These are phyloP conservation scores for Sisor rabdophorus DNA, from an alignment of 2,113 vertebrate species.

Conservation along the genomic window DNA sequence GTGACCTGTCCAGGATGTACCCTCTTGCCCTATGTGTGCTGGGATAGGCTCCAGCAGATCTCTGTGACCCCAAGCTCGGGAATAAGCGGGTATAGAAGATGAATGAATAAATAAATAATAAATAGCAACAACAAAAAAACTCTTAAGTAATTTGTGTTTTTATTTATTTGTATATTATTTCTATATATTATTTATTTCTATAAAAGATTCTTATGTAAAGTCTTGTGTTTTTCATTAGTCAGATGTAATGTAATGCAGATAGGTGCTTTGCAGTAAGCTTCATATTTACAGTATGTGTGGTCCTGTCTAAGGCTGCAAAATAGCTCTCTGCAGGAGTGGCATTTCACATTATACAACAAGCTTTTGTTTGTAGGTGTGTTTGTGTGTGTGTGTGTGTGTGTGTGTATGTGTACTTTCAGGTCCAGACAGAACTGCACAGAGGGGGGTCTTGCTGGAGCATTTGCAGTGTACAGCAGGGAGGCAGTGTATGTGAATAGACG, in stretches of 20 bases:
- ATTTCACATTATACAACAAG: neutral
- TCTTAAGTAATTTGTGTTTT: neutral
- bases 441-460: conserved; percentile 33
- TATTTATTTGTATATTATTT: neutral
- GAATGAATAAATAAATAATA: too few relatives aligned
- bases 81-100: too few relatives aligned
- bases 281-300: conserved; percentile 4
- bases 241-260: neutral
- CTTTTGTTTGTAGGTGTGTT: neutral
- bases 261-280: neutral
- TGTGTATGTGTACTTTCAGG: conserved; percentile 23
- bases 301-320: neutral
- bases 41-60: too few relatives aligned
- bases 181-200: neutral
- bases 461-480: conserved; percentile 34
- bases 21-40: too few relatives aligned
- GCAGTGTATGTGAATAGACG: conserved; percentile 24
- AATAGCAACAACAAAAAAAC: too few relatives aligned
- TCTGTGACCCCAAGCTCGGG: too few relatives aligned
- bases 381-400: conserved; percentile 8
- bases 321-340: conserved; percentile 12
- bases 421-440: conserved; percentile 22
- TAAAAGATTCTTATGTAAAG: neutral
- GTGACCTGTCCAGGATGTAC: too few relatives aligned
- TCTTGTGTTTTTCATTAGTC: neutral